These are phyloP conservation scores for Thalassarche chlororhynchos DNA, from an alignment of 2,113 vertebrate genomes.

Conservation along the genomic window DNA sequence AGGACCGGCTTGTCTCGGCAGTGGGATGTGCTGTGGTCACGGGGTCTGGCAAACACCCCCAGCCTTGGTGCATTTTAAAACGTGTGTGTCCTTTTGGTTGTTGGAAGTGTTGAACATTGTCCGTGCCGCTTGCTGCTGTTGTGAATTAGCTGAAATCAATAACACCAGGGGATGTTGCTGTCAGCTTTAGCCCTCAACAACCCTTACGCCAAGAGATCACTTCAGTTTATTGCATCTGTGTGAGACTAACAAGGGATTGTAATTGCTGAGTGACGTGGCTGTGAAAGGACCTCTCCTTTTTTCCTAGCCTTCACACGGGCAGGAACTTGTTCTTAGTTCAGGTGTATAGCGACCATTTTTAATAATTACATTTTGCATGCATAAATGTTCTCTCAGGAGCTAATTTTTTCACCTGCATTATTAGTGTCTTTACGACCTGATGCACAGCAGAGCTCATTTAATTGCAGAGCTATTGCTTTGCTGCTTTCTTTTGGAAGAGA, in stretches of 20 bases:
- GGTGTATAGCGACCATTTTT: not conserved
- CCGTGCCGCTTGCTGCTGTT: not conserved
- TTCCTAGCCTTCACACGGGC: not conserved
- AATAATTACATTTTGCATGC: not conserved
- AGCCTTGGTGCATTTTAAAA: not conserved
- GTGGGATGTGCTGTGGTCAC: not conserved
- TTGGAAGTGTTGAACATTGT: too few species aligned
- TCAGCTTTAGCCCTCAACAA: not conserved
- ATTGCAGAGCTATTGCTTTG: not conserved
- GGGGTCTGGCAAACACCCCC: not conserved
- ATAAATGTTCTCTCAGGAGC: not conserved
- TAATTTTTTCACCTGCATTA: not conserved
- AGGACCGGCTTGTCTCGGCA: not conserved
- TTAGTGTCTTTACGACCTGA: not conserved
- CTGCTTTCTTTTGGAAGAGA: not conserved
- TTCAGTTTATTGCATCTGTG: too few species aligned
- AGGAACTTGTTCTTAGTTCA: not conserved
- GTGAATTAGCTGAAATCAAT: not conserved
- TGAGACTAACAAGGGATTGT: not conserved
- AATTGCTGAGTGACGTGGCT: not conserved
- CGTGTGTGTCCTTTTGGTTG: not conserved
- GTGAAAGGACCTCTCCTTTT: not conserved
- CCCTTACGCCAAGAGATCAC: not conserved
- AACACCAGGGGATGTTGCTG: not conserved
- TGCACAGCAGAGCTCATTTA: not conserved